Evolutionary conservation across 1,140 invertebrate species (phyloP).

Genomic region (Drosophila arawakana): DNA sequence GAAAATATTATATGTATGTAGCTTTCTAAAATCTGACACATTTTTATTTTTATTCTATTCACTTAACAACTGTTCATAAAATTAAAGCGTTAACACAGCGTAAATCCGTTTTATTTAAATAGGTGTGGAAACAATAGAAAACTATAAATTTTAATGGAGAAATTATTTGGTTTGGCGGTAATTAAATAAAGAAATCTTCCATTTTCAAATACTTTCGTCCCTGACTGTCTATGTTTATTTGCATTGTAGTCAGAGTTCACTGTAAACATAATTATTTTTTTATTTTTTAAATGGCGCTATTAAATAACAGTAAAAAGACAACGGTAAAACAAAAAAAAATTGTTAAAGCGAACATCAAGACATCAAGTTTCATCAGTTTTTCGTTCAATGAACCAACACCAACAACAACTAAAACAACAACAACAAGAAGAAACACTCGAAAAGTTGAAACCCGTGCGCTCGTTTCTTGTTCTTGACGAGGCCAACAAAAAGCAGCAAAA

Average conservation of each 20-base stretch:
- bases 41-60: no score
- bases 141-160: no score
- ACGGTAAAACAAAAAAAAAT: constrained; percentile 3
- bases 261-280: constrained; percentile 1
- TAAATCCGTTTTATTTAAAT: no score
- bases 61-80: no score
- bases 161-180: no score
- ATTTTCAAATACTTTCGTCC: no score
- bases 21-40: no score
- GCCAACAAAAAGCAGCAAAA: constrained; percentile 6
- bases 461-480: constrained; percentile 3
- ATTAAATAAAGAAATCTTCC: no score
- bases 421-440: constrained; percentile 15
- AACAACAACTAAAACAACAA: background rate
- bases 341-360: constrained; percentile 25
- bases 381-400: constrained; percentile 44
- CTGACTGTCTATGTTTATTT: background rate
- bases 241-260: background rate
- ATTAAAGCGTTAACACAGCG: no score
- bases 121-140: no score
- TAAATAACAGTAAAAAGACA: constrained; percentile 18
- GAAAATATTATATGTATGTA: no score
- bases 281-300: background rate
- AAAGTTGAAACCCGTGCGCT: constrained; percentile 13
- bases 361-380: constrained; percentile 43